Base-by-base conservation (phyloP, 2,888 invertebrate genomes). In the Erynnis tages region DNA sequence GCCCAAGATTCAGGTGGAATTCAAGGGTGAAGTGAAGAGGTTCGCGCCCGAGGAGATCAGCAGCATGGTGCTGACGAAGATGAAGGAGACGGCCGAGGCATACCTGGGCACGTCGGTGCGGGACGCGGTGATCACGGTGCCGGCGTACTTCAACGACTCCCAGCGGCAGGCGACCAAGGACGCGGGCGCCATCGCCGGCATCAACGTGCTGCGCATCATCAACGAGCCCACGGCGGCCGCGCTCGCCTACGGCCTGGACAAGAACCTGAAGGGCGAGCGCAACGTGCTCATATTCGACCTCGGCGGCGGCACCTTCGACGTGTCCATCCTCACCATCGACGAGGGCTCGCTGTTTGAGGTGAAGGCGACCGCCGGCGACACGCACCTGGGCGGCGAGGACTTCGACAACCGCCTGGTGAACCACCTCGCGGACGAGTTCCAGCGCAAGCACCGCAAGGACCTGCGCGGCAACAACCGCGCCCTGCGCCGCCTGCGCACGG, bases 161-260 rank as follows among this genome's bases (percentile, higher is more conserved):
- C 94, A 94, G 71, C 86, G 94, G 0, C 93, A 94, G 76, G 93
- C 94, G 37, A 96, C 96, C 27, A 97, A 97, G 77, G 97, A 97
- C 82, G 96, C 97, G 34, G 97, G 96, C 1, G 92, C 92, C 46
- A 94, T 94, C 70, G 94, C 97, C 29, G 97, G 97, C 0, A 76
- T 97, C 38, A 97, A 96, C 82, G 96, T 97, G 0, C 87, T 97
- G 48, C 91, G 97, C 58, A 94, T 95, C 61, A 93, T 94, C 63
- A 94, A 94, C 72, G 94, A 95, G 69, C 94, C 94, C 1, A 94
- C 94, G 2, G 93, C 92, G 3, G 93, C 93, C 7, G 91, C 92
- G 38, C 73, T 93, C 30, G 93, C 93, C 8, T 93, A 93, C 71
- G 93, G 94, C 7, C 76, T 91, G 47, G 91, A 91, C 63, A 91